Evolutionary conservation across 2,113 vertebrate genomes (phyloP).

Genomic region (Gymnogyps californianus): DNA sequence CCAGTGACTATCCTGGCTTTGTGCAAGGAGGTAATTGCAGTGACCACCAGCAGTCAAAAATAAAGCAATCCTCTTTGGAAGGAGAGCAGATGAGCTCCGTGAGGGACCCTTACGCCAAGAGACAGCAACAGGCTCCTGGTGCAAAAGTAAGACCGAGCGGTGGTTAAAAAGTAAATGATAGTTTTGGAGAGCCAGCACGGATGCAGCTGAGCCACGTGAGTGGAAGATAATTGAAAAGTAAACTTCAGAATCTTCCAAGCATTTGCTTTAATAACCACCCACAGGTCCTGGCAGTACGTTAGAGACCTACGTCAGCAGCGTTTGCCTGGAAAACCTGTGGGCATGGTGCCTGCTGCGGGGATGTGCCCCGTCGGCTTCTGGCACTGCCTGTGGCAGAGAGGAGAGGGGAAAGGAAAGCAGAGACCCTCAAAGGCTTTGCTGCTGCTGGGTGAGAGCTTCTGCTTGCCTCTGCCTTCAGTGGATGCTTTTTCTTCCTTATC

Average conservation of each 20-base stretch:
- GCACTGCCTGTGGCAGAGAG: fast-evolving
- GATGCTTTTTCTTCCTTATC: background rate
- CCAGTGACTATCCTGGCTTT: background rate
- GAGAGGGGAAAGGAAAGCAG: background rate
- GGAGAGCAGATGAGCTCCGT: fast-evolving
- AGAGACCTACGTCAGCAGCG: background rate
- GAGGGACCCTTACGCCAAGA: background rate
- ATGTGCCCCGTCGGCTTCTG: background rate
- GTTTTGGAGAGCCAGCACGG: background rate
- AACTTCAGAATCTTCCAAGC: background rate
- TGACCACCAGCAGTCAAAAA: background rate
- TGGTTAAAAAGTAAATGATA: background rate
- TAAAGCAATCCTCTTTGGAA: background rate
- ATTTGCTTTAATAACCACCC: background rate
- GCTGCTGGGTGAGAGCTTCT: background rate
- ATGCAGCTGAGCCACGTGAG: background rate
- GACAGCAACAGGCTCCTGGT: background rate
- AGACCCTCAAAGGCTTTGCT: background rate
- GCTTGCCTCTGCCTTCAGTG: background rate
- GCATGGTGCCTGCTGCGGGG: fast-evolving
- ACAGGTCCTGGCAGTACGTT: background rate
- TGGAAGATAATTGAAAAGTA: background rate
- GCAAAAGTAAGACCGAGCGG: background rate
- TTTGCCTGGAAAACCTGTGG: background rate
- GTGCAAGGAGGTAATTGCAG: background rate